Evolutionary conservation across 2,797 vertebrate genomes (phyloP).

Genomic region (Eleutherodactylus coqui): DNA sequence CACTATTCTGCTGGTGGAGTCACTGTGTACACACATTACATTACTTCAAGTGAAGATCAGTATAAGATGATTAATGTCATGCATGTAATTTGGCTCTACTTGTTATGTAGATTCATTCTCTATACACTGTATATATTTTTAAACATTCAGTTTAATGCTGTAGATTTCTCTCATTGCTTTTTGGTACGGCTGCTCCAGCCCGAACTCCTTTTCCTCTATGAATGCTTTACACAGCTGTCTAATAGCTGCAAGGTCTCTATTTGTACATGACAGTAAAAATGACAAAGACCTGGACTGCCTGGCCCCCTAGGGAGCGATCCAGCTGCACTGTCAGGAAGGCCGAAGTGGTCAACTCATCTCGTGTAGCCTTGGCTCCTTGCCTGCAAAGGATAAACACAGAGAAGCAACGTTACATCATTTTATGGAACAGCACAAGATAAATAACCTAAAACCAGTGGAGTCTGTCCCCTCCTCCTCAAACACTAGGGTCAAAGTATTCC

Average conservation of each 20-base stretch:
- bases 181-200: too few relatives aligned
- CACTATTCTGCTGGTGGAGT: too few relatives aligned
- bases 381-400: constrained; percentile 69
- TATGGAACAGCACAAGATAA: neutral
- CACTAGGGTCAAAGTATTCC: neutral
- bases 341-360: constrained; percentile 87
- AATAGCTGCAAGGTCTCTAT: neutral
- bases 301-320: constrained; percentile 81
- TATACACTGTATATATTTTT: too few relatives aligned
- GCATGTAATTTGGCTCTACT: too few relatives aligned
- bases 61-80: too few relatives aligned
- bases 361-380: constrained; percentile 84
- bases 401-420: neutral
- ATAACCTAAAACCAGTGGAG: neutral
- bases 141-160: too few relatives aligned
- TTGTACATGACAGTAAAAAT: neutral
- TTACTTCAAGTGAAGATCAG: too few relatives aligned
- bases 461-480: neutral
- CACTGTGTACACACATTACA: too few relatives aligned
- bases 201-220: too few relatives aligned
- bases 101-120: too few relatives aligned
- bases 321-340: constrained; percentile 91
- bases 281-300: constrained; percentile 81
- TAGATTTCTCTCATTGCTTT: too few relatives aligned
- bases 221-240: neutral